phyloP scores from a whole-genome alignment of 2,888 invertebrate genomes.

The Salpingus planirostris region DNA sequence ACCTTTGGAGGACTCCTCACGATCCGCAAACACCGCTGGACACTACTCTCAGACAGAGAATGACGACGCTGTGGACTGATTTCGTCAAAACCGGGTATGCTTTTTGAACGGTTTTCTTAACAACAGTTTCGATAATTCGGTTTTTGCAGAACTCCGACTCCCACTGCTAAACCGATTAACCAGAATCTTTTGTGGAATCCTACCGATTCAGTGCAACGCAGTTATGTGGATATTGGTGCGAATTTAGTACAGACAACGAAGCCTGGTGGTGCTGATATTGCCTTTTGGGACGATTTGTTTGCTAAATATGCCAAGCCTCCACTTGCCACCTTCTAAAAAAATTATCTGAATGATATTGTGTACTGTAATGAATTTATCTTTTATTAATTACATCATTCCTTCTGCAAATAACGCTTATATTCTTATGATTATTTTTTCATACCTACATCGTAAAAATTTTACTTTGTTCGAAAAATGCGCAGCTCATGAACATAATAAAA shows the following conservation, averaged over 20 bases:
- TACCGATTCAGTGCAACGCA: conserved; percentile 7
- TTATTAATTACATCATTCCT: no score
- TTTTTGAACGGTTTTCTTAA: no score
- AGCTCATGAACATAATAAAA: no score
- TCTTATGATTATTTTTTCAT: no score
- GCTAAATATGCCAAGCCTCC: conserved; percentile 15
- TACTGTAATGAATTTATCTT: no score
- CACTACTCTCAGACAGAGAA: conserved; percentile 12
- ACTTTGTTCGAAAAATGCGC: no score
- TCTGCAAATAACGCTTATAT: no score
- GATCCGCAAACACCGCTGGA: conserved; percentile 13
- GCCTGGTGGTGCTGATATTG: conserved; percentile 13
- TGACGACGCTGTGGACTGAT: conserved; percentile 26
- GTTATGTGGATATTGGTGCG: conserved; percentile 17
- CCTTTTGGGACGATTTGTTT: conserved; percentile 20
- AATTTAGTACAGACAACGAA: conserved; percentile 10
- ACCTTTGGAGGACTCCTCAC: conserved; percentile 16
- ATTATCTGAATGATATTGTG: no score
- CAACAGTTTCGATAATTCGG: not conserved
- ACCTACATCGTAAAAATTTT: no score
- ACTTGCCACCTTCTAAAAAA: conserved; percentile 22
- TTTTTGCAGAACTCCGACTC: conserved; percentile 19
- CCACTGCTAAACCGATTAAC: conserved; percentile 9
- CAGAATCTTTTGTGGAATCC: conserved; percentile 15
- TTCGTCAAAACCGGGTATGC: conserved; percentile 25